Evolutionary conservation across 2,797 vertebrate genomes (phyloP).

Genomic region (Sebastes variabilis): DNA sequence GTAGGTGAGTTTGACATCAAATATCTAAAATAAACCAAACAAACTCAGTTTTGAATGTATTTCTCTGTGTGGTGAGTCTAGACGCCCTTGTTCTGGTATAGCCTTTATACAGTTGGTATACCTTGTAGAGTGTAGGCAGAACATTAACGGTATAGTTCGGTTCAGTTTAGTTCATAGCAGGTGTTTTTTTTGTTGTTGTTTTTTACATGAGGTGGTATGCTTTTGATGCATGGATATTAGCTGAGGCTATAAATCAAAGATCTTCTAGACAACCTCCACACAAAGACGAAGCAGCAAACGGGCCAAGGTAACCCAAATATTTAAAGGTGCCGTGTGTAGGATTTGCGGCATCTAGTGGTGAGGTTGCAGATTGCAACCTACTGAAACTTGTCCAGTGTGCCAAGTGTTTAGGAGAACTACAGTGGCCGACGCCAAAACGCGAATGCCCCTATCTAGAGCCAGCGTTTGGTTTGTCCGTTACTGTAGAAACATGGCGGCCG

Average conservation of each 20-base stretch:
- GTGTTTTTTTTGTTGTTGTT: no score
- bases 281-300: background rate
- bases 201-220: background rate
- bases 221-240: background rate
- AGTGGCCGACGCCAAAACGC: no score
- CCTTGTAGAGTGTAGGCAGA: background rate
- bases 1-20: background rate
- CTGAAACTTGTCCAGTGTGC: no score
- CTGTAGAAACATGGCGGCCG: no score
- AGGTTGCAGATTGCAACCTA: no score
- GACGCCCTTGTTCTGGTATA: background rate
- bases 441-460: no score
- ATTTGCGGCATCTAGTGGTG: no score
- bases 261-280: background rate
- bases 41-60: background rate
- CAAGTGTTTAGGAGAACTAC: no score
- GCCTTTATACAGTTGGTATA: background rate
- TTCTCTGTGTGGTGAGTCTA: background rate
- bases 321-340: no score
- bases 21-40: background rate
- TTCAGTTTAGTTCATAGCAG: background rate
- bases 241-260: background rate
- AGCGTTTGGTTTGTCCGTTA: no score
- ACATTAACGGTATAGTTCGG: background rate
- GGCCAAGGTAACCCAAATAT: background rate